A percentile compares a stretch with the other conserved stretches of the same genome.
These are phyloP conservation scores for Charaxes varanes DNA, from an alignment of 1,140 invertebrate species.

Conservation along the genomic window DNA sequence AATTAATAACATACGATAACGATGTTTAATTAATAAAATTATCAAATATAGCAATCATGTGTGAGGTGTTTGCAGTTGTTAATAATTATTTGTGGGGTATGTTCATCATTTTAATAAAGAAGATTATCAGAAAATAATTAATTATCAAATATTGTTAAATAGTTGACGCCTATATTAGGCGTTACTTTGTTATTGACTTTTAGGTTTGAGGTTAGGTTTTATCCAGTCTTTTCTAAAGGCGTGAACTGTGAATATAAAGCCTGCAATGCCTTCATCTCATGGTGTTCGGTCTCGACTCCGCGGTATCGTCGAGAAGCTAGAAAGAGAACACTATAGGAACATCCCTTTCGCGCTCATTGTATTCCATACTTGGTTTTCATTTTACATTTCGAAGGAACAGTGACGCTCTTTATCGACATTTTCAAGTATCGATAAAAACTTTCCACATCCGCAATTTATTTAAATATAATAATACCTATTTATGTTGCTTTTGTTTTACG, in stretches of 20 bases:
- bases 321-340: conserved; percentile 23
- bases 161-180: background rate
- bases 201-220: conserved; percentile 4
- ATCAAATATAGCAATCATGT: too few relatives aligned
- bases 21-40: too few relatives aligned
- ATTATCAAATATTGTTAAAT: background rate
- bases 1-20: too few relatives aligned
- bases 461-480: too few relatives aligned
- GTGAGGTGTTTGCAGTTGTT: too few relatives aligned
- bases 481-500: too few relatives aligned
- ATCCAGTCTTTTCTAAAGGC: conserved; percentile 5
- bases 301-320: conserved; percentile 38
- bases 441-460: too few relatives aligned
- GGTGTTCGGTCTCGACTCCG: conserved; percentile 32
- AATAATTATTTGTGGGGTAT: too few relatives aligned
- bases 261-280: conserved; percentile 16
- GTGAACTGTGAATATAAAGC: too few relatives aligned
- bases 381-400: conserved; percentile 56
- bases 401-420: conserved; percentile 27
- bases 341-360: conserved; percentile 55
- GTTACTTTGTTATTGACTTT: background rate
- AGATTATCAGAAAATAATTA: too few relatives aligned
- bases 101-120: too few relatives aligned
- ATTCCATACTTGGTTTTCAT: conserved; percentile 68
- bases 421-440: conserved; percentile 8